A percentile compares a stretch with the other conserved stretches of the same genome.
These are phyloP conservation scores for Myotis vivesi DNA, from an alignment of 2,797 vertebrate genomes.

Conservation along the genomic window DNA sequence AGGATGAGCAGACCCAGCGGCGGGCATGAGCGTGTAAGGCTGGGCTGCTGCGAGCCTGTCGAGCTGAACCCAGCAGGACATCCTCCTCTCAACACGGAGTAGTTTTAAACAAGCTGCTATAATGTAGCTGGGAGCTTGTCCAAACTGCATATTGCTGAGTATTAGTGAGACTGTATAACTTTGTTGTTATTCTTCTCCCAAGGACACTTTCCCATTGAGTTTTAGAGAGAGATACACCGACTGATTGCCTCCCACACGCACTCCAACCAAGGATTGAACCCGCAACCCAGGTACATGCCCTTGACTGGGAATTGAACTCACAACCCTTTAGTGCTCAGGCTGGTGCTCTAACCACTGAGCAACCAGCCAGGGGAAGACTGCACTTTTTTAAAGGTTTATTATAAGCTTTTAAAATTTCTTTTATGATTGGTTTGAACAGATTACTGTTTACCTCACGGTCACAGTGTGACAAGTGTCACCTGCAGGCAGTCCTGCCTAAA, in stretches of 20 bases:
- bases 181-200: too few relatives aligned
- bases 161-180: too few relatives aligned
- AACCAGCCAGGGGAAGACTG: too few relatives aligned
- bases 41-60: neutral
- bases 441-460: neutral
- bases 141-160: neutral
- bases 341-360: too few relatives aligned
- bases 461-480: neutral
- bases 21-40: neutral
- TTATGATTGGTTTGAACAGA: neutral
- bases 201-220: too few relatives aligned
- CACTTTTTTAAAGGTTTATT: neutral
- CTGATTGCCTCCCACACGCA: too few relatives aligned
- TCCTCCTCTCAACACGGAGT: neutral
- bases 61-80: neutral
- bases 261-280: too few relatives aligned
- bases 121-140: neutral
- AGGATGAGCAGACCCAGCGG: neutral
- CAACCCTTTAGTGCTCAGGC: too few relatives aligned
- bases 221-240: too few relatives aligned
- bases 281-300: too few relatives aligned
- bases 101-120: neutral
- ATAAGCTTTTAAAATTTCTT: neutral
- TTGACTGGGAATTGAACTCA: too few relatives aligned
- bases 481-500: too few relatives aligned